These are phyloP conservation scores for Drosophila parthenogenetica DNA, from an alignment of 2,888 invertebrate genomes.

Conservation along the genomic window DNA sequence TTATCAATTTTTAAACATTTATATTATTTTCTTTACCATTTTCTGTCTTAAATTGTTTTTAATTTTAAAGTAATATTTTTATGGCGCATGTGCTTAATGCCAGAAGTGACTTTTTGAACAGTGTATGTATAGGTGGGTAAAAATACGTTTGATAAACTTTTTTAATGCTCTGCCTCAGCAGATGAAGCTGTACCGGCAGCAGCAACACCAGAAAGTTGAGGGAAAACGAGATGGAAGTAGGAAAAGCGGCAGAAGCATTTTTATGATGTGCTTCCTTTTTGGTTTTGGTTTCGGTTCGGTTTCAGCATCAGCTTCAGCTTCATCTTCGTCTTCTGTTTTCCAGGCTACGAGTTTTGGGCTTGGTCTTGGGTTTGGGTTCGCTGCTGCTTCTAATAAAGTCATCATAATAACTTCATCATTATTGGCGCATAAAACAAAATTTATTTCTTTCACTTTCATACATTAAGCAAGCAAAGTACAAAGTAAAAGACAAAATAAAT, in stretches of 20 bases:
- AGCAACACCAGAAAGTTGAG: not conserved
- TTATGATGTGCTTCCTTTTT: constrained; percentile 63
- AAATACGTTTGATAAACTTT: constrained; percentile 69
- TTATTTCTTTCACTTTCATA: constrained; percentile 61
- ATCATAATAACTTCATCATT: constrained; percentile 81
- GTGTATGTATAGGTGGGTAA: constrained; percentile 39
- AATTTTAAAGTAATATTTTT: no score
- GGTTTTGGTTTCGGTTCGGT: constrained; percentile 22
- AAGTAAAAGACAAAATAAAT: constrained; percentile 75
- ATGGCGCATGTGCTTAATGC: not conserved
- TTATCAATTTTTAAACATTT: no score
- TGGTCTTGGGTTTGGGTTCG: constrained; percentile 21
- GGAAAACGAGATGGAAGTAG: not conserved
- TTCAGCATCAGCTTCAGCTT: constrained; percentile 21
- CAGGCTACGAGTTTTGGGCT: constrained; percentile 6
- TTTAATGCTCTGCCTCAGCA: constrained; percentile 64
- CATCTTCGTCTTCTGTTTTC: constrained; percentile 22
- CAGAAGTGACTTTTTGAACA: constrained; percentile 9
- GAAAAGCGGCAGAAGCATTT: constrained; percentile 42
- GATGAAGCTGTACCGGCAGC: constrained; percentile 7
- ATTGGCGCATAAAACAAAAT: constrained; percentile 81
- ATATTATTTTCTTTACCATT: no score
- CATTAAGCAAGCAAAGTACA: constrained; percentile 57
- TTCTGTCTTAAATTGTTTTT: no score
- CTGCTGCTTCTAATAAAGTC: constrained; percentile 71